Percentiles rank a stretch among this genome's conserved stretches.
Evolutionary conservation across 2,113 vertebrate genomes (phyloP).

Genomic region (Dissostichus mawsoni): DNA sequence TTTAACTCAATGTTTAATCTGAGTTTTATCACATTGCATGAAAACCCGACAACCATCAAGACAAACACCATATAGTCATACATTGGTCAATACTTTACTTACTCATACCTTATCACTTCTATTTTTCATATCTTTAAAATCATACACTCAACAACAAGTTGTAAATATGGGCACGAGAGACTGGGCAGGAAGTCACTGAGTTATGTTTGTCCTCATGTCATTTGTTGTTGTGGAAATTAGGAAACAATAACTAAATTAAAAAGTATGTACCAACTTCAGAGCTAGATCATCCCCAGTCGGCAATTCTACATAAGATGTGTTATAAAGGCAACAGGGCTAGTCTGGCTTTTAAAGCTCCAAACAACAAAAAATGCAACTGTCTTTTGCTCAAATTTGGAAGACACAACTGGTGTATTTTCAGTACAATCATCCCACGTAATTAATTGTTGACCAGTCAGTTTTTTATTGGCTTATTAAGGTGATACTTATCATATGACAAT

Average conservation of each 20-base stretch:
- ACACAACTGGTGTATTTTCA: background rate
- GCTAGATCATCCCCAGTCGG: constrained; percentile 4
- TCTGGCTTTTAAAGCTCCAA: background rate
- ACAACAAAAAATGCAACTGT: background rate
- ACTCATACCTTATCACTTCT: background rate
- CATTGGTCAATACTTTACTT: background rate
- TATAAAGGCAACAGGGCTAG: background rate
- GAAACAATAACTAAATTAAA: constrained; percentile 35
- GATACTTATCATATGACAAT: constrained; percentile 1
- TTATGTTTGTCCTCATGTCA: constrained; percentile 47
- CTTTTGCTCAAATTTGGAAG: background rate
- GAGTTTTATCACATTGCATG: too few relatives aligned
- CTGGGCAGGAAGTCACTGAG: constrained; percentile 38
- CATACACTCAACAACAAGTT: background rate
- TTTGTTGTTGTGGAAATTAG: constrained; percentile 57
- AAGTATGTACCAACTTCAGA: background rate
- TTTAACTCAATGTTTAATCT: too few relatives aligned
- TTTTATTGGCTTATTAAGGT: constrained; percentile 17
- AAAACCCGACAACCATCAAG: background rate
- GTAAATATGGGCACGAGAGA: constrained; percentile 21
- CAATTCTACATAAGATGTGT: constrained; percentile 20
- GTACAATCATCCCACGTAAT: background rate
- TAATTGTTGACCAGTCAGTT: background rate
- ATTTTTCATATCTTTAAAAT: constrained; percentile 1
- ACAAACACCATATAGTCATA: background rate